Percentiles rank a stretch among this genome's conserved stretches.
phyloP scores from a whole-genome alignment of 2,888 invertebrate genomes.

The Lasioglossum morio region DNA sequence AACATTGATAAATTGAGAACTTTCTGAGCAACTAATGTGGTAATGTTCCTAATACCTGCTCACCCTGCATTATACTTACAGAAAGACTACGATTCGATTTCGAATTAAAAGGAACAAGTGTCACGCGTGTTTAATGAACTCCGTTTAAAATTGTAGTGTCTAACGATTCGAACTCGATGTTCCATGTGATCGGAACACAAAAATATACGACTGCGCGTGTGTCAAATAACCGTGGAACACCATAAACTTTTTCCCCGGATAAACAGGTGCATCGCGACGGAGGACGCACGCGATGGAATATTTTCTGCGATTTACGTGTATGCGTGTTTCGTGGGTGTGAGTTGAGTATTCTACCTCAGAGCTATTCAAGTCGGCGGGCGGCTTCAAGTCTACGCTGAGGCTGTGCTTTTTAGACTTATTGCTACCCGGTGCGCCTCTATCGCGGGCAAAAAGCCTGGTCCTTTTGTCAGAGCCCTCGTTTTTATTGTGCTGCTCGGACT shows the following conservation, averaged over 20 bases:
- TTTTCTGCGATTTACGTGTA: not conserved
- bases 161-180: not conserved
- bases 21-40: not conserved
- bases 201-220: not conserved
- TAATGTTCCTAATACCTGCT: not conserved
- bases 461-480: conserved; percentile 82
- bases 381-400: conserved; percentile 84
- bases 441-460: conserved; percentile 88
- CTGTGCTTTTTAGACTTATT: conserved; percentile 89
- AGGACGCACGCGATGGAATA: not conserved
- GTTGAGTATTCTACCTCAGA: conserved; percentile 76
- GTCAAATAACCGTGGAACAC: conserved; percentile 7
- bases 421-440: conserved; percentile 84
- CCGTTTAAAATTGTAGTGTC: not conserved
- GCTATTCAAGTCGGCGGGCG: conserved; percentile 80
- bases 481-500: conserved; percentile 86
- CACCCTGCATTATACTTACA: not conserved
- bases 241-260: not conserved
- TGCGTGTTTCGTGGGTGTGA: not conserved
- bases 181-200: not conserved
- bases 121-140: not conserved
- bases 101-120: not conserved
- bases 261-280: not conserved
- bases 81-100: not conserved
- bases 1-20: not conserved